These are phyloP conservation scores for Drosophila mimica DNA, from an alignment of 2,888 invertebrate genomes.

Conservation along the genomic window DNA sequence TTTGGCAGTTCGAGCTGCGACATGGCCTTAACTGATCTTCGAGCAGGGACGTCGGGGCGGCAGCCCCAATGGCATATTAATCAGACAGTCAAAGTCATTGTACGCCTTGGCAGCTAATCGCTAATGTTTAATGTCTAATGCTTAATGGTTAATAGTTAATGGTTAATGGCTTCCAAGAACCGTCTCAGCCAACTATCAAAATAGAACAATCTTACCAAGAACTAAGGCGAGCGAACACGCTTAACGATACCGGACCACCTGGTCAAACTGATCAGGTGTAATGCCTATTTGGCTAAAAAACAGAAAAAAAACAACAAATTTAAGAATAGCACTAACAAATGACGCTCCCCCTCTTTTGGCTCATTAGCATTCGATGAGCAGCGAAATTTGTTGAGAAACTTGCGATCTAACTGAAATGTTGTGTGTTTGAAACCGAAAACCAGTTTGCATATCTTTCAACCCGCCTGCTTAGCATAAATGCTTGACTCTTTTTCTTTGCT, in stretches of 20 bases:
- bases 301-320: neutral
- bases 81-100: constrained; percentile 70
- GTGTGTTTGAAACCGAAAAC: constrained; percentile 43
- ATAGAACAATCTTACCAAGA: constrained; percentile 78
- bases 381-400: constrained; percentile 47
- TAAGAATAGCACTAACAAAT: constrained; percentile 56
- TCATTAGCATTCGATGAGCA: constrained; percentile 70
- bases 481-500: constrained; percentile 9
- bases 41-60: neutral
- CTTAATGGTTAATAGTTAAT: constrained; percentile 32
- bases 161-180: constrained; percentile 72
- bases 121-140: constrained; percentile 46
- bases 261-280: constrained; percentile 53
- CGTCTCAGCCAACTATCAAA: constrained; percentile 57
- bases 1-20: constrained; percentile 58
- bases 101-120: constrained; percentile 47
- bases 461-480: constrained; percentile 59
- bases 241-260: constrained; percentile 57
- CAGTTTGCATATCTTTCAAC: constrained; percentile 60
- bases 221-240: constrained; percentile 29
- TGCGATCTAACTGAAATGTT: constrained; percentile 11
- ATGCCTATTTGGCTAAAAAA: constrained; percentile 33
- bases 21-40: constrained; percentile 67
- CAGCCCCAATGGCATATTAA: constrained; percentile 58
- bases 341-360: constrained; percentile 40